These are phyloP conservation scores for Taenioides sp. DNA, from an alignment of 2,797 vertebrate species.

Conservation along the genomic window DNA sequence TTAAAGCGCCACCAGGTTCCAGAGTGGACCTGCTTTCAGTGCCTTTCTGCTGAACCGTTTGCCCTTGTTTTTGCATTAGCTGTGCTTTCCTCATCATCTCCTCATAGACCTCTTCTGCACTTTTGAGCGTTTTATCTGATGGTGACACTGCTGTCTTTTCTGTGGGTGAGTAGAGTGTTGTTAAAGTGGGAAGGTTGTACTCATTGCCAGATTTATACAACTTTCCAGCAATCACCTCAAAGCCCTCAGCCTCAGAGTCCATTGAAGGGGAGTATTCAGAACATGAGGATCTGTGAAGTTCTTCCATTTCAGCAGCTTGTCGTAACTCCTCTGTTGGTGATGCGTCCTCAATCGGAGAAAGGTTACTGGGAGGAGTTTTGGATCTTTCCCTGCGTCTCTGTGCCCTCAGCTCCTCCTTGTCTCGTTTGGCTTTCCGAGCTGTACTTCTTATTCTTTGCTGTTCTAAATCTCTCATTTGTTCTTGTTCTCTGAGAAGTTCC, in stretches of 20 bases:
- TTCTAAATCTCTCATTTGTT: slow-evolving; percentile 98
- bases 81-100: slow-evolving; percentile 99
- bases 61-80: slow-evolving; percentile 87
- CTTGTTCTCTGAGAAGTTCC: slow-evolving; percentile 95
- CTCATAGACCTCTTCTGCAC: slow-evolving; percentile 97
- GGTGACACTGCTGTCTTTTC: slow-evolving; percentile 80
- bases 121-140: slow-evolving; percentile 92
- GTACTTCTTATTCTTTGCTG: slow-evolving; percentile 98
- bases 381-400: slow-evolving; percentile 96
- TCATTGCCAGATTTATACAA: slow-evolving; percentile 96
- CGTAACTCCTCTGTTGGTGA: slow-evolving; percentile 97
- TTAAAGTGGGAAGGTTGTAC: slow-evolving; percentile 97
- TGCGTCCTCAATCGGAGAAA: slow-evolving; percentile 97
- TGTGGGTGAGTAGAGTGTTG: slow-evolving; percentile 95
- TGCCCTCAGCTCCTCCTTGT: slow-evolving; percentile 97
- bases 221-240: slow-evolving; percentile 87
- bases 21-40: slow-evolving; percentile 83
- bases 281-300: slow-evolving; percentile 97
- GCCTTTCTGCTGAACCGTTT: slow-evolving; percentile 62
- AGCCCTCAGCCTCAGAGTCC: slow-evolving; percentile 95
- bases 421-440: slow-evolving; percentile 93
- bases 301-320: slow-evolving; percentile 98
- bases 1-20: slow-evolving; percentile 86
- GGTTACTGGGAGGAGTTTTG: slow-evolving; percentile 97
- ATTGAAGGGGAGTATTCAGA: slow-evolving; percentile 97